phyloP scores from a whole-genome alignment of 1,140 invertebrate species.

The Bombus affinis region DNA sequence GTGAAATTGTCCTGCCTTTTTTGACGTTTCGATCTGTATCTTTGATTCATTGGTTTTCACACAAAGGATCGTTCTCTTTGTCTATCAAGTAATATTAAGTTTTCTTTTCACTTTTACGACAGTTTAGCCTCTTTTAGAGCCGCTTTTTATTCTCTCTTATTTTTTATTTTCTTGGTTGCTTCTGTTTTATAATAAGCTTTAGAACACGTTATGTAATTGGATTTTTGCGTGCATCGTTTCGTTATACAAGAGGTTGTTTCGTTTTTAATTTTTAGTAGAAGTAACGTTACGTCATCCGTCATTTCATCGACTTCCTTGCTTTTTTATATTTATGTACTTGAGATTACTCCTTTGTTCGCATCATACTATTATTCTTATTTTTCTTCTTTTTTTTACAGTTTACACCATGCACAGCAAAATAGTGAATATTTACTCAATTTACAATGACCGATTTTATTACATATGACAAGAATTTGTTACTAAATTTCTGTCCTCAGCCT shows the following conservation, averaged over 20 bases:
- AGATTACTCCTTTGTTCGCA: background rate
- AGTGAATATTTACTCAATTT: too few relatives aligned
- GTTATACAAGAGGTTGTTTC: background rate
- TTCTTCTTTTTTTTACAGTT: too few relatives aligned
- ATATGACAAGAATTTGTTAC: too few relatives aligned
- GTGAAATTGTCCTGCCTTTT: background rate
- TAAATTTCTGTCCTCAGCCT: too few relatives aligned
- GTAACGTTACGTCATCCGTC: background rate
- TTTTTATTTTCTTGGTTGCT: background rate
- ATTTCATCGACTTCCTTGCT: background rate
- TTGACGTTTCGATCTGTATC: background rate
- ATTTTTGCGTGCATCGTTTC: background rate
- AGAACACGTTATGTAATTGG: background rate
- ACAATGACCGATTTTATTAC: too few relatives aligned
- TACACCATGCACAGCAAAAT: too few relatives aligned
- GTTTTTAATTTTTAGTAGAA: background rate
- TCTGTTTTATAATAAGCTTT: background rate
- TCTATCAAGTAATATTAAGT: background rate
- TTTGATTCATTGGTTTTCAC: background rate
- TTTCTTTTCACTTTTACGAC: background rate
- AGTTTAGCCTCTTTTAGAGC: background rate
- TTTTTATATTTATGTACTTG: background rate
- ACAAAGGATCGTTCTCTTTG: background rate
- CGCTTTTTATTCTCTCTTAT: background rate
- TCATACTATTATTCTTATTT: background rate